A percentile compares a stretch with the other conserved stretches of the same genome.
phyloP scores from a whole-genome alignment of 2,113 vertebrate genomes.

The Sinocyclocheilus anophthalmus region DNA sequence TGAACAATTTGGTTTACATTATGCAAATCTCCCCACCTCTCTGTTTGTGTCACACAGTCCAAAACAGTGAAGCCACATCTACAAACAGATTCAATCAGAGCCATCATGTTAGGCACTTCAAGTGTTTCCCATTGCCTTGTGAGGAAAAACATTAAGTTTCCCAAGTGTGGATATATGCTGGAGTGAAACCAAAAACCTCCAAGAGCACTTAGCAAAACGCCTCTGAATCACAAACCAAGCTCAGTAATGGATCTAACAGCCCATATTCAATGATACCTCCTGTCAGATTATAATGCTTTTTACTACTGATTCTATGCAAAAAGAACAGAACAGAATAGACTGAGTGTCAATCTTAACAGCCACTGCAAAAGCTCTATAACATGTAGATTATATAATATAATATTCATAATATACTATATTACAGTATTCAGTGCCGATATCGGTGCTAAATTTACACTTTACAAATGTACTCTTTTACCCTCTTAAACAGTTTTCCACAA shows the following conservation, averaged over 20 bases:
- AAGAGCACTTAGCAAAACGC: conserved; percentile 54
- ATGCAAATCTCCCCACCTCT: not conserved
- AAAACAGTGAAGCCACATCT: conserved; percentile 2
- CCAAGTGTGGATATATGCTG: conserved; percentile 47
- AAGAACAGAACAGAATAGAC: conserved; percentile 13
- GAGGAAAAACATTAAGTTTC: conserved; percentile 40
- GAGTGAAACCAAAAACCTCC: conserved; percentile 57
- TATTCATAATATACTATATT: not conserved
- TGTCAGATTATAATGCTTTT: conserved; percentile 26
- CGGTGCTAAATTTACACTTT: not conserved
- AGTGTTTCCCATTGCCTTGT: conserved; percentile 28
- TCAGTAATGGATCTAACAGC: conserved; percentile 48
- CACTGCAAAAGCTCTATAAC: not conserved
- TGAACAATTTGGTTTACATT: not conserved
- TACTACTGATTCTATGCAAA: not conserved
- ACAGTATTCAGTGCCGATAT: not conserved
- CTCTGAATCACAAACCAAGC: conserved; percentile 48
- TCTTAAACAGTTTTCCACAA: no score
- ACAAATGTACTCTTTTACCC: not conserved
- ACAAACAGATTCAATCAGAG: conserved; percentile 36
- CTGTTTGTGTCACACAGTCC: not conserved
- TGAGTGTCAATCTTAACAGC: not conserved
- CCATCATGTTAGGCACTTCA: conserved; percentile 35
- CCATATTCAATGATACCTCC: not conserved
- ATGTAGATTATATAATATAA: not conserved